A percentile compares a stretch with the other conserved stretches of the same genome.
phyloP scores from a whole-genome alignment of 2,888 invertebrate genomes.

The Holacanthella duospinosa region DNA sequence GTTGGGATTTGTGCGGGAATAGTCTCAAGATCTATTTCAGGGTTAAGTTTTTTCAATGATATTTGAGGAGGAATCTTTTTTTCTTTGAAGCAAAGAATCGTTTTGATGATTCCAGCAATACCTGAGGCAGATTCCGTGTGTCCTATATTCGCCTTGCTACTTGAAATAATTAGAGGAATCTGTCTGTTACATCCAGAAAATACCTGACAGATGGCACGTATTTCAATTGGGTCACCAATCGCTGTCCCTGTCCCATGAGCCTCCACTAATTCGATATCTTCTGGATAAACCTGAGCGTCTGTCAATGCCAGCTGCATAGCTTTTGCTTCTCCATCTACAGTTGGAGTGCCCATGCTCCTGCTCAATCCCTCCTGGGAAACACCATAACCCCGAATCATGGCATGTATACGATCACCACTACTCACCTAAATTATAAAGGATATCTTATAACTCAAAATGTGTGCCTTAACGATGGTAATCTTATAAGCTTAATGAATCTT shows the following conservation, averaged over 20 bases:
- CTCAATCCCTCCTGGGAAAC: constrained; percentile 40
- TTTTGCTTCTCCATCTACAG: constrained; percentile 31
- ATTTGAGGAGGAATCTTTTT: constrained; percentile 22
- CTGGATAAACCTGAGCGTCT: constrained; percentile 16
- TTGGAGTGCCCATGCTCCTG: constrained; percentile 38
- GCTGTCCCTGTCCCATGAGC: constrained; percentile 11
- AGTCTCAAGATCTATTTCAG: constrained; percentile 20
- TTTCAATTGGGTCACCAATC: constrained; percentile 23
- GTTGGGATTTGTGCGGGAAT: constrained; percentile 25
- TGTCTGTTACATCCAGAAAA: constrained; percentile 40
- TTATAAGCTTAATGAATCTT: no score
- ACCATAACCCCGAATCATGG: constrained; percentile 36
- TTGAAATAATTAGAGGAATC: constrained; percentile 75
- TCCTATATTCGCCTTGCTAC: constrained; percentile 90
- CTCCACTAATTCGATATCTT: constrained; percentile 12
- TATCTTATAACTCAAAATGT: no score
- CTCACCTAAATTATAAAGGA: no score
- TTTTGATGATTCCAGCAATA: constrained; percentile 10
- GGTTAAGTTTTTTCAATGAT: constrained; percentile 16
- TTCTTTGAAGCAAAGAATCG: constrained; percentile 19
- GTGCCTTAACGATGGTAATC: no score
- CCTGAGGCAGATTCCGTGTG: constrained; percentile 78
- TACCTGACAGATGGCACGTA: constrained; percentile 14
- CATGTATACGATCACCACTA: constrained; percentile 33
- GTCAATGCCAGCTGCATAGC: constrained; percentile 47